Base-by-base conservation (phyloP, 2,113 vertebrate species). In the Accipiter virgatus region DNA sequence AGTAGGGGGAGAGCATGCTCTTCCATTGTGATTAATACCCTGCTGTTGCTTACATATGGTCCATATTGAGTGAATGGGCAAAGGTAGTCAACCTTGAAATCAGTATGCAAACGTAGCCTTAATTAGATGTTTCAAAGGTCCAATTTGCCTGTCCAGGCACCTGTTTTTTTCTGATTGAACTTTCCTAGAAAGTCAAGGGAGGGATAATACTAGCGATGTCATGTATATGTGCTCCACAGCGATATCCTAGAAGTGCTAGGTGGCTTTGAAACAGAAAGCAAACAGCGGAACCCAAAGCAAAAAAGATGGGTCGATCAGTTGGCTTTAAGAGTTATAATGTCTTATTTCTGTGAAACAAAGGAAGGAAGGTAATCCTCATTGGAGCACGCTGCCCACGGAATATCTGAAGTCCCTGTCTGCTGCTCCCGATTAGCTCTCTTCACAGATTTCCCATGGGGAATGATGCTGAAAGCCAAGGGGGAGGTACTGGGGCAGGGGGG, bases 1-100 rank as follows among this genome's bases (percentile, higher is more conserved):
- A 80, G 48, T 4, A 45, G 43, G 40, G 31, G 25, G 22, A 86
- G n/a, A 80, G 85, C 2, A 12, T 72, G 25, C 2, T 47, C 66
- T 66, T 77, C 82, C 71, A 16, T 8, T 58, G 79, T 80, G 71
- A 93, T 55, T 62, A 81, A 71, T 70, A 68, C 45, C 91, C 95
- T 95, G 77, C 87, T 86, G 53, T 91, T 81, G n/a, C 73, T 85
- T 94, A 67, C 86, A 65, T 77, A 75, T 91, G 90, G 89, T 73
- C 91, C 65, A 47, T 26, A 43, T 62, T 66, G 62, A 55, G 31
- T 67, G 47, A 93, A 86, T 55, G 43, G 88, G 68, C 52, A 86
- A 92, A 93, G 65, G 59, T 89, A 95, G 85, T 90, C 88, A 93
- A 66, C 94, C 79, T 16, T 96, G 94, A 97, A 97, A 95, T 93